phyloP scores from a whole-genome alignment of 2,888 invertebrate genomes.

The Rhamnusium bicolor region DNA sequence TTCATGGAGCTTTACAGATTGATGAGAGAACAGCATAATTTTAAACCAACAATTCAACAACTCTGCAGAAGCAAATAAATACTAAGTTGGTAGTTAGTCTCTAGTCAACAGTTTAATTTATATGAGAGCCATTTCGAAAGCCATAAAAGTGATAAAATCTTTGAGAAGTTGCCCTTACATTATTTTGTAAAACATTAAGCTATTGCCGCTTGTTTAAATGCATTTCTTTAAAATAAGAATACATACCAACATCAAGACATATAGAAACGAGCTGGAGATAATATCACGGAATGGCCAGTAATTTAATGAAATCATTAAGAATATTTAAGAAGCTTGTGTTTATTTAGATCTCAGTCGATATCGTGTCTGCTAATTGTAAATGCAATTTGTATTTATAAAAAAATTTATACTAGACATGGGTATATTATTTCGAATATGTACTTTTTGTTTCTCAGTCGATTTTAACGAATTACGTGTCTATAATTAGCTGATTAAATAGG shows the following conservation, averaged over 20 bases:
- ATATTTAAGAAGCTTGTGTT: not conserved
- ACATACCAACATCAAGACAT: not conserved
- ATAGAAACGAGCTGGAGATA: constrained; percentile 1
- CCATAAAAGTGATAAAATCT: constrained; percentile 53
- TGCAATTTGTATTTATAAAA: no score
- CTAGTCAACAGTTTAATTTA: constrained; percentile 43
- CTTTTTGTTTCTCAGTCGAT: no score
- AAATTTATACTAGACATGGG: no score
- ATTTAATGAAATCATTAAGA: not conserved
- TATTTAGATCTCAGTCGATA: not conserved
- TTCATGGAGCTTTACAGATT: not conserved
- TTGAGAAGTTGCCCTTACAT: constrained; percentile 42
- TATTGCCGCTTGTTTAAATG: constrained; percentile 39
- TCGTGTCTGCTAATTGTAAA: not conserved
- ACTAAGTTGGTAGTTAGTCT: constrained; percentile 30
- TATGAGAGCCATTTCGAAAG: constrained; percentile 46
- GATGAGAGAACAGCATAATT: constrained; percentile 13
- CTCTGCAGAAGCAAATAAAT: constrained; percentile 27
- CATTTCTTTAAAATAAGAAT: constrained; percentile 15
- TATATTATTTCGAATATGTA: no score
- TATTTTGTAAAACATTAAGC: constrained; percentile 48
- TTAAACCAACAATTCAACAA: not conserved
- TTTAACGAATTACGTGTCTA: no score
- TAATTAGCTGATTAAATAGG: no score
- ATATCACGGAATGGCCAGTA: not conserved